Conservation (phyloP, 2,888 invertebrate genomes). For the Tipula lateralis region DNA sequence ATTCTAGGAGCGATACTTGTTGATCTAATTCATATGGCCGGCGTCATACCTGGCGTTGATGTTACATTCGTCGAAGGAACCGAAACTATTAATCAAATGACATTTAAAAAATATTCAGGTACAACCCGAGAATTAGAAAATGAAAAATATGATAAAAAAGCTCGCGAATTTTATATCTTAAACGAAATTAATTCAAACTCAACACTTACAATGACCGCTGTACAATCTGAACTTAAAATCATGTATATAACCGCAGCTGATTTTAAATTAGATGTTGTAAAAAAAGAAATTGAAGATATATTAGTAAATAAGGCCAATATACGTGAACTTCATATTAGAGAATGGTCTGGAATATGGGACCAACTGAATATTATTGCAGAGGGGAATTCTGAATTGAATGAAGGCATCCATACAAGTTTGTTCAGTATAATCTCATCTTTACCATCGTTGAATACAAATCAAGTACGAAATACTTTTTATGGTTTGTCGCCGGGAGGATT, state of each 20-base stretch:
- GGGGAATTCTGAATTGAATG: not conserved
- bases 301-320: not conserved
- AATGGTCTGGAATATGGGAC: constrained; percentile 29
- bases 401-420: constrained; percentile 53
- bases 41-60: not conserved
- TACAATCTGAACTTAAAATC: not conserved
- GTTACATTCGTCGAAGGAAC: not conserved
- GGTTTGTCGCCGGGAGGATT: constrained; percentile 56
- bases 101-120: not conserved
- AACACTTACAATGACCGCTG: not conserved
- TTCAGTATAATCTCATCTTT: constrained; percentile 57
- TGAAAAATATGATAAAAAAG: not conserved
- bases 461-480: constrained; percentile 50
- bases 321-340: not conserved
- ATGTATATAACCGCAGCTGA: not conserved
- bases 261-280: not conserved
- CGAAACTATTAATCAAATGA: not conserved
- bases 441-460: constrained; percentile 52
- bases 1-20: not conserved
- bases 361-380: constrained; percentile 26
- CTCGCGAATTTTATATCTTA: not conserved
- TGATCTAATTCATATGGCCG: not conserved
- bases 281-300: not conserved
- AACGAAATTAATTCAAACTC: not conserved
- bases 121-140: not conserved